Percentiles rank a stretch among this genome's conserved stretches.
Evolutionary conservation across 2,888 invertebrate species (phyloP).

Genomic region (Aquatica leii): DNA sequence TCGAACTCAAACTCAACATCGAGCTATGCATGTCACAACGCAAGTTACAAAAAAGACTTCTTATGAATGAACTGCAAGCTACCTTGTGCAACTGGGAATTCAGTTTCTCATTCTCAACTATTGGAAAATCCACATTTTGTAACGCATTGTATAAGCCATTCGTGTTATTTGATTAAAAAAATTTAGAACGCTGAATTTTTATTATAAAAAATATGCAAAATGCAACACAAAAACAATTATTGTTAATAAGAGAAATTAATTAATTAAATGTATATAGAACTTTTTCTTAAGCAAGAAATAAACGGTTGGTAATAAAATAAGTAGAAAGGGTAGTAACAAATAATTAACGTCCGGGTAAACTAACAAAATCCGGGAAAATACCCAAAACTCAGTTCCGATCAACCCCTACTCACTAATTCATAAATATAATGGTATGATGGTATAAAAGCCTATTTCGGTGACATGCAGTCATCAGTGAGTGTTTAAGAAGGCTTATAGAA

Average conservation of each 20-base stretch:
- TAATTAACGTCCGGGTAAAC: no score
- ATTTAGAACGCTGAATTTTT: no score
- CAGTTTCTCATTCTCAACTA: neutral
- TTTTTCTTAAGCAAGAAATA: no score
- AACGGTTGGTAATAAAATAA: no score
- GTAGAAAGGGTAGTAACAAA: neutral
- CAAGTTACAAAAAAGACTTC: neutral
- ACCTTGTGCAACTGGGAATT: conserved; percentile 15
- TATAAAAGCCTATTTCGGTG: conserved; percentile 29
- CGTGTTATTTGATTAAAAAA: no score
- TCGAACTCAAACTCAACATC: no score
- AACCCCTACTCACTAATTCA: conserved; percentile 20
- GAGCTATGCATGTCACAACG: no score
- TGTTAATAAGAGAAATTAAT: neutral
- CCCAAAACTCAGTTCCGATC: conserved; percentile 8
- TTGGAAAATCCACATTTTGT: neutral
- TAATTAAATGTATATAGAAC: neutral
- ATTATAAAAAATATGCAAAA: no score
- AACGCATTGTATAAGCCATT: neutral
- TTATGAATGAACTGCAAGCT: conserved; percentile 8
- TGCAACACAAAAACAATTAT: neutral
- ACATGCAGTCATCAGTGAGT: conserved; percentile 25
- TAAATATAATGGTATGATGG: conserved; percentile 6
- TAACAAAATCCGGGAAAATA: conserved; percentile 17
- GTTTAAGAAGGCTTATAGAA: conserved; percentile 37